phyloP scores from a whole-genome alignment of 2,888 invertebrate species.

The Drosophila diplacantha region DNA sequence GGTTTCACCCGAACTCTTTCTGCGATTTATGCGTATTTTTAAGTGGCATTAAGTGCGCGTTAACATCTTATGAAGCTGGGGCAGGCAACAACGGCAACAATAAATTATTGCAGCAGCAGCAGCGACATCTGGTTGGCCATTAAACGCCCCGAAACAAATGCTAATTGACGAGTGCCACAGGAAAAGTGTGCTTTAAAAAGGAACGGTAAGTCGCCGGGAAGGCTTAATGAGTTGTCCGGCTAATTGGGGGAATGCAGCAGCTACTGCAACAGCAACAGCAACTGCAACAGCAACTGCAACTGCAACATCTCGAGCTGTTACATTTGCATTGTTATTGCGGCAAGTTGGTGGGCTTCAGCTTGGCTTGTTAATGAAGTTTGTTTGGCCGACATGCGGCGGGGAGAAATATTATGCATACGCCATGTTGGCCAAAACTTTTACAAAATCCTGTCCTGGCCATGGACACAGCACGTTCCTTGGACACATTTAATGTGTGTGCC shows the following conservation, averaged over 20 bases:
- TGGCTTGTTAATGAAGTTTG: conserved; percentile 55
- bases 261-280: conserved; percentile 1
- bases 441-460: conserved; percentile 32
- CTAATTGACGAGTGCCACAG: conserved; percentile 55
- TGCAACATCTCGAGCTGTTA: conserved; percentile 37
- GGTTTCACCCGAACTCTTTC: conserved; percentile 18
- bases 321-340: conserved; percentile 47
- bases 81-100: conserved; percentile 39
- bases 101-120: conserved; percentile 33
- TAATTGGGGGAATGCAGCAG: conserved; percentile 50
- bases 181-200: conserved; percentile 41
- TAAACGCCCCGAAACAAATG: conserved; percentile 54
- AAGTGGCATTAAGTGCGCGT: conserved; percentile 73
- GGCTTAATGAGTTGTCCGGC: conserved; percentile 55
- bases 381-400: conserved; percentile 48
- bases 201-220: conserved; percentile 33
- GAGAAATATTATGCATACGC: conserved; percentile 65
- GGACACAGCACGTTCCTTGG: conserved; percentile 45
- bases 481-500: conserved; percentile 47
- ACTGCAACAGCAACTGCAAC: conserved; percentile 2
- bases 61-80: conserved; percentile 67
- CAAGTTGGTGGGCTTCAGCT: conserved; percentile 33
- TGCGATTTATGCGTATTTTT: conserved; percentile 70
- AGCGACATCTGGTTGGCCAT: conserved; percentile 39
- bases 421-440: conserved; percentile 59